These are phyloP conservation scores for Mormoops blainvillei DNA, from an alignment of 2,113 vertebrate species.

Conservation along the genomic window DNA sequence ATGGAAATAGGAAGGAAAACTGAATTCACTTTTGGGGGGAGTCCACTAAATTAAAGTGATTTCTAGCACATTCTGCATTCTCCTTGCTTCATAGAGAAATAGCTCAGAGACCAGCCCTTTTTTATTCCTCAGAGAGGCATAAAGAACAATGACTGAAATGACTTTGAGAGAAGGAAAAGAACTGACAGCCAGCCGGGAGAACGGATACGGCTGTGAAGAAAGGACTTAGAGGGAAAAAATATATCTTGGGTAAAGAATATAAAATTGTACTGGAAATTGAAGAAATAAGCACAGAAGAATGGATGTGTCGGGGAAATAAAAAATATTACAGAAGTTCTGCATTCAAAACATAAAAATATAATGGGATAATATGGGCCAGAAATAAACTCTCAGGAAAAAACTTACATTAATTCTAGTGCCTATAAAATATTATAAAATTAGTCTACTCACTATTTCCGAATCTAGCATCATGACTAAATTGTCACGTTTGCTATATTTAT, in stretches of 20 bases:
- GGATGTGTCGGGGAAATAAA: not conserved
- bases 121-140: slow-evolving; percentile 55
- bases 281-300: slow-evolving; percentile 15
- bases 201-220: slow-evolving; percentile 62
- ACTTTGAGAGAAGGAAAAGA: slow-evolving; percentile 68
- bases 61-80: slow-evolving; percentile 32
- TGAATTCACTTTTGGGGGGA: slow-evolving; percentile 11
- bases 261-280: not conserved
- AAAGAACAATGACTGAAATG: slow-evolving; percentile 71
- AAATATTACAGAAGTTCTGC: not conserved
- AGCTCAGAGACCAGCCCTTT: slow-evolving; percentile 55
- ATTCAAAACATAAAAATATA: slow-evolving; percentile 40
- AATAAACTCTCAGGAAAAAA: slow-evolving; percentile 16
- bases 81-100: slow-evolving; percentile 64
- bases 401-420: not conserved
- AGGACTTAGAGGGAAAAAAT: slow-evolving; percentile 17
- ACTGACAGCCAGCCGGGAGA: slow-evolving; percentile 52
- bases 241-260: not conserved
- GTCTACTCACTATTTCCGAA: not conserved
- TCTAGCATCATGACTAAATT: not conserved
- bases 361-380: not conserved
- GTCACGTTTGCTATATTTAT: not conserved
- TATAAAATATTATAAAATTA: slow-evolving; percentile 31
- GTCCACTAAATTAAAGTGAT: slow-evolving; percentile 50
- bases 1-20: slow-evolving; percentile 26